phyloP scores from a whole-genome alignment of 2,113 vertebrate genomes.

The Anser brachyrhynchus region DNA sequence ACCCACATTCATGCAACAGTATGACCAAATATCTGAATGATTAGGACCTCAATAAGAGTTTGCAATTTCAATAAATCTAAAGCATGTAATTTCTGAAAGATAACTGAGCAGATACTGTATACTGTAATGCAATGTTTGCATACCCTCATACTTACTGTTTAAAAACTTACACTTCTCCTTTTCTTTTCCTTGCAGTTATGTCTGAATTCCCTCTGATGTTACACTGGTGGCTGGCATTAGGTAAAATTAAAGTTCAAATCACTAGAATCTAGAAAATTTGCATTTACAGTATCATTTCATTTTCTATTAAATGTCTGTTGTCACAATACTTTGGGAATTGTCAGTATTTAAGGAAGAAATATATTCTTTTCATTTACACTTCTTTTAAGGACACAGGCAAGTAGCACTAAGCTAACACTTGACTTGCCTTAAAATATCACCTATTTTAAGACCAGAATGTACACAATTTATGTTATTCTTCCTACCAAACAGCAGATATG shows the following conservation, averaged over 20 bases:
- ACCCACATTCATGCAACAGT: neutral
- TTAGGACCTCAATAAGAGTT: neutral
- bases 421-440: neutral
- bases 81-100: neutral
- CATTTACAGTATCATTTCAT: neutral
- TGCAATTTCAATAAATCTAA: neutral
- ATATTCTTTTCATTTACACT: neutral
- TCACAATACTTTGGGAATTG: neutral
- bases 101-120: neutral
- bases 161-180: neutral
- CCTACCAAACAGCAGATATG: neutral
- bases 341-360: neutral
- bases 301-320: neutral
- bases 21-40: neutral
- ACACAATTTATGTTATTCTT: neutral
- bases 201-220: constrained; percentile 83
- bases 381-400: neutral
- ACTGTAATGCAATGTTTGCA: neutral
- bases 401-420: neutral
- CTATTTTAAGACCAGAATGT: neutral
- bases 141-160: neutral
- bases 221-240: constrained; percentile 89
- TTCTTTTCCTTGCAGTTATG: constrained; percentile 78
- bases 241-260: constrained; percentile 58
- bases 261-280: neutral